Conservation (phyloP, 2,113 vertebrate genomes). For the Pelvicachromis taeniatus region DNA sequence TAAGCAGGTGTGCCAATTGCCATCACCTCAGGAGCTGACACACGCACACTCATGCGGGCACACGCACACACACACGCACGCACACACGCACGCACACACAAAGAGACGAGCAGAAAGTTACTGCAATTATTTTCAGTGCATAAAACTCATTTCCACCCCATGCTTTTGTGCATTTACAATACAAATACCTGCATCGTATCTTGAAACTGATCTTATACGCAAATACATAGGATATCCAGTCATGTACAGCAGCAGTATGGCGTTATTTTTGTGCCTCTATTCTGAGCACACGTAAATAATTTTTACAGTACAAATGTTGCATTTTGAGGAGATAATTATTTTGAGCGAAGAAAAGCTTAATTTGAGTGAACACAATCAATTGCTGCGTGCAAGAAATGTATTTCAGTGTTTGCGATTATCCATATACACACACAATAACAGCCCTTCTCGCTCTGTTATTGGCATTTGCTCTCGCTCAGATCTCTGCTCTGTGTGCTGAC, state of each 20-base stretch:
- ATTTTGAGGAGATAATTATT: too few relatives aligned
- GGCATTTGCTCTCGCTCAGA: too few relatives aligned
- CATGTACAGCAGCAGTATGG: background rate
- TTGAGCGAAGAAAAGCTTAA: too few relatives aligned
- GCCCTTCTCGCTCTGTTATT: too few relatives aligned
- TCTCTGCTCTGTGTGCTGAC: too few relatives aligned
- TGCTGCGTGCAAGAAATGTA: too few relatives aligned
- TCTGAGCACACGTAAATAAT: too few relatives aligned
- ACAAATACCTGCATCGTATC: background rate
- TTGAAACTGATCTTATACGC: background rate
- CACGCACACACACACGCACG: background rate
- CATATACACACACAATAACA: too few relatives aligned
- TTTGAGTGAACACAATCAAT: too few relatives aligned
- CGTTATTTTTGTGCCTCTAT: too few relatives aligned
- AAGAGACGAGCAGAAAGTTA: rapidly evolving
- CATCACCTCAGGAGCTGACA: background rate
- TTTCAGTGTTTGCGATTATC: too few relatives aligned
- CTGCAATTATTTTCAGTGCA: background rate
- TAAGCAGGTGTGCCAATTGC: background rate
- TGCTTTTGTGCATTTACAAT: background rate
- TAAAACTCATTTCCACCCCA: background rate
- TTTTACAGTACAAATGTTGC: too few relatives aligned
- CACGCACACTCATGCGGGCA: background rate
- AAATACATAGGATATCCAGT: background rate
- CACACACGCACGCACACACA: background rate